Base-by-base conservation (phyloP, 2,797 vertebrate genomes). In the Arremon brunneinucha region DNA sequence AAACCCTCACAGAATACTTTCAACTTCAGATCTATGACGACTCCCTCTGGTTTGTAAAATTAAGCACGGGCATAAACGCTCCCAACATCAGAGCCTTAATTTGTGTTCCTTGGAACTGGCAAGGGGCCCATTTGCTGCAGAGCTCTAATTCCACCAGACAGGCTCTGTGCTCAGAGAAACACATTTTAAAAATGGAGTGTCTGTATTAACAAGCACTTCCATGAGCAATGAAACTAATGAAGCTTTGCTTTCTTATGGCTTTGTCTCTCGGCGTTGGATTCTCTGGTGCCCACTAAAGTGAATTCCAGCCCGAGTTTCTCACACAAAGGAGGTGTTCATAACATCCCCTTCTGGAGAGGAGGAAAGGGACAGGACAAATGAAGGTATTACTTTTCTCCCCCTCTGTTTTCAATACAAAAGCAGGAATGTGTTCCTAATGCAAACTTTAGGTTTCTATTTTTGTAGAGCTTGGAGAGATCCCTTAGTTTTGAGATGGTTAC, bases 151-250 rank as follows among this genome's bases (percentile, higher is more conserved):
- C 95, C 92, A 79, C 39, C 4, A 95, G 92, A 90, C 95, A 94
- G 89, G 35, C 77, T 76, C 87, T 34, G 76, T 37, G 87, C 89
- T 85, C 62, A 44, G 94, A 93, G 94, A 89, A 93, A 86, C 62
- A 44, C 91, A 72, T 92, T 93, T 95, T 89, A 82, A 90, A 95
- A 96, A 95, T 83, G 90, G 95, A 97, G 88, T 90, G 88, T 90
- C 95, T 96, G 90, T 86, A 95, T 96, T 95, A 96, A 91, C 94
- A 94, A 95, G 93, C 96, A 76, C 93, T 96, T 95, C 90, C 91
- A 72, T 23, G 76, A 91, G 96, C 95, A 95, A 94, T 95, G 95
- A 96, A 96, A 94, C 96, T 96, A 96, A 96, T 96, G 96, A 96
- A 96, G 95, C 94, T 88, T 95, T 96, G 91, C 83, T 93, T 91